Conservation (phyloP, 2,797 vertebrate species). For the Notolepis coatsorum region DNA sequence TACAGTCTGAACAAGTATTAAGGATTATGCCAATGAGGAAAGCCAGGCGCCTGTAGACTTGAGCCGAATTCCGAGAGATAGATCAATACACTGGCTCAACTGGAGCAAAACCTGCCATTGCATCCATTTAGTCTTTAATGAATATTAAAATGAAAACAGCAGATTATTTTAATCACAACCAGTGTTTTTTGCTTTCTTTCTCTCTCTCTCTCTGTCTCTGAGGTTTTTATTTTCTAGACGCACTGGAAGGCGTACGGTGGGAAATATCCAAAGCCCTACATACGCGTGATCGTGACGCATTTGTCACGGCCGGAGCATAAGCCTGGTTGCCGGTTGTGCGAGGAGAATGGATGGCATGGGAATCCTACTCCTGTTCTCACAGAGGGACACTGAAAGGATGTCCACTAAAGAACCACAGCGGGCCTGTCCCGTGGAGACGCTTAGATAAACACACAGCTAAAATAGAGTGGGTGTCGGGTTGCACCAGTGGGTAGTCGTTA, state of each 20-base stretch:
- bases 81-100: background rate
- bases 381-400: conserved; percentile 72
- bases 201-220: background rate
- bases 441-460: conserved; percentile 82
- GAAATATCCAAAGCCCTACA: conserved; percentile 3
- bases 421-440: conserved; percentile 77
- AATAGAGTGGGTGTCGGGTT: conserved; percentile 78
- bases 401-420: conserved; percentile 72
- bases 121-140: background rate
- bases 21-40: conserved; percentile 37
- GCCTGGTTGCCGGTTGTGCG: conserved; percentile 48
- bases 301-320: conserved; percentile 32
- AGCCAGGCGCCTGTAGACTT: conserved; percentile 39
- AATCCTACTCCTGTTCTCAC: conserved; percentile 70
- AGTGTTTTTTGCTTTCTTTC: too few relatives aligned
- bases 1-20: conserved; percentile 49
- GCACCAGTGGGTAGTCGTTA: conserved; percentile 70
- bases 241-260: conserved; percentile 6
- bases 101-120: conserved; percentile 1
- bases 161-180: too few relatives aligned
- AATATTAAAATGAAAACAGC: background rate
- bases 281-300: conserved; percentile 11
- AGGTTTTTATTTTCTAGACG: background rate
- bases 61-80: conserved; percentile 68
- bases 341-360: conserved; percentile 76